Evolutionary conservation across 2,797 vertebrate species (phyloP).

Genomic region (Salmo trutta): DNA sequence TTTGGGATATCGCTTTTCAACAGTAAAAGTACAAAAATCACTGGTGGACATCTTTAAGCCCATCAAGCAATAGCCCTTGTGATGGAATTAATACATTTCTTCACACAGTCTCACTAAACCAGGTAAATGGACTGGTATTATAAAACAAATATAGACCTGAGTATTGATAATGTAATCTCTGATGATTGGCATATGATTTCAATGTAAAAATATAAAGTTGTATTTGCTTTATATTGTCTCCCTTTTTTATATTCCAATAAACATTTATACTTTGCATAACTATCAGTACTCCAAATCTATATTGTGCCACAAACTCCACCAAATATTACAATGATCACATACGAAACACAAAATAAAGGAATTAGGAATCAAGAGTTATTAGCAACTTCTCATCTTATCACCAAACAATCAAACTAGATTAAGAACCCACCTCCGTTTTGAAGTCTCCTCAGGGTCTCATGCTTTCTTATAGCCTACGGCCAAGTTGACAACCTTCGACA

Average conservation of each 20-base stretch:
- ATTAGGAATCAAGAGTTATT: neutral
- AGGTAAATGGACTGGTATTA: too few relatives aligned
- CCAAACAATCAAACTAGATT: neutral
- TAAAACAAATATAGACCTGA: too few relatives aligned
- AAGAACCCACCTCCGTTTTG: constrained; percentile 18
- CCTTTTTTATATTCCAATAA: neutral
- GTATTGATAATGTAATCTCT: too few relatives aligned
- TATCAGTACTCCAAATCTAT: neutral
- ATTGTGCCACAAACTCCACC: neutral
- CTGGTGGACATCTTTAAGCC: too few relatives aligned
- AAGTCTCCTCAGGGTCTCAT: constrained; percentile 16
- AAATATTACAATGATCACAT: neutral
- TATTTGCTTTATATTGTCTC: neutral
- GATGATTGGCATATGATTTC: neutral
- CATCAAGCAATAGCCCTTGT: too few relatives aligned
- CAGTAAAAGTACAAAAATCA: too few relatives aligned
- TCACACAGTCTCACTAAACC: too few relatives aligned
- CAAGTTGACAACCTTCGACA: constrained; percentile 20
- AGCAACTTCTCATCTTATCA: neutral
- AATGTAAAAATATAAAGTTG: neutral
- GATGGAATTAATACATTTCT: too few relatives aligned
- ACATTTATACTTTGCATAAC: neutral
- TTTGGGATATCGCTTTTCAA: too few relatives aligned
- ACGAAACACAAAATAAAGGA: neutral
- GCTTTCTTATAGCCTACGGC: neutral